Conservation (phyloP, 1,140 invertebrate species). For the Cotesia chilonis region DNA sequence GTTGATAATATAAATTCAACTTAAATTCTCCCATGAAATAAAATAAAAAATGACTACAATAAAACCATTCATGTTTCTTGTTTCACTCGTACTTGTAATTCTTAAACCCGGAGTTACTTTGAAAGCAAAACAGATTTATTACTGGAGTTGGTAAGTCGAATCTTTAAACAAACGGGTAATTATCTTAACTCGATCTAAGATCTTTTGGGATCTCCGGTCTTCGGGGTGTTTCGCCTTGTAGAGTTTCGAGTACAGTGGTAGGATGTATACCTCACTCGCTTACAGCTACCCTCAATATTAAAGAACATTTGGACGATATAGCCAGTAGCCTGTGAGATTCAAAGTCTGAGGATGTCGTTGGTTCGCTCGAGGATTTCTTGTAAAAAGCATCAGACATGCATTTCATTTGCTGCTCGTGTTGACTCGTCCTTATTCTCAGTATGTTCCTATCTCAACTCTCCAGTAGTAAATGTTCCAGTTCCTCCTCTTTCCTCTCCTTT, state of each 20-base stretch:
- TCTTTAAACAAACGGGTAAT: slow-evolving; percentile 65
- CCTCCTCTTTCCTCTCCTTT: slow-evolving; percentile 25
- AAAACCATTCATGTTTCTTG: too few relatives aligned
- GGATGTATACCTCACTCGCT: slow-evolving; percentile 17
- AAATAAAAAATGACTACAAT: too few relatives aligned
- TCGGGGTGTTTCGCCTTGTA: too few relatives aligned
- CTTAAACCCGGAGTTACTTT: too few relatives aligned
- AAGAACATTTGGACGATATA: background rate
- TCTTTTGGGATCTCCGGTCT: slow-evolving; percentile 44
- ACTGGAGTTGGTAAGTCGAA: slow-evolving; percentile 47
- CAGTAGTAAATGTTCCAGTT: slow-evolving; percentile 31
- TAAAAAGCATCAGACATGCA: slow-evolving; percentile 57
- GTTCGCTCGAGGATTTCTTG: background rate
- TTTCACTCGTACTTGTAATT: too few relatives aligned
- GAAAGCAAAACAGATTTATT: too few relatives aligned
- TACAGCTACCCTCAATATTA: slow-evolving; percentile 22
- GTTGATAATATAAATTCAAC: too few relatives aligned
- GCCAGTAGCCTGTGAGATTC: background rate
- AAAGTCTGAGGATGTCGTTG: background rate
- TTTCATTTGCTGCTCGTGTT: slow-evolving; percentile 59
- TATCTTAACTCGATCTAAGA: slow-evolving; percentile 64
- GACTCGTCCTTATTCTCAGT: slow-evolving; percentile 50
- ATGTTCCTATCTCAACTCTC: slow-evolving; percentile 39
- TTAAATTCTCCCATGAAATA: too few relatives aligned
- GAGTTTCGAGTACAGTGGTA: slow-evolving; percentile 40